phyloP scores from a whole-genome alignment of 2,797 vertebrate species.

The Dendrocincla tyrannina region DNA sequence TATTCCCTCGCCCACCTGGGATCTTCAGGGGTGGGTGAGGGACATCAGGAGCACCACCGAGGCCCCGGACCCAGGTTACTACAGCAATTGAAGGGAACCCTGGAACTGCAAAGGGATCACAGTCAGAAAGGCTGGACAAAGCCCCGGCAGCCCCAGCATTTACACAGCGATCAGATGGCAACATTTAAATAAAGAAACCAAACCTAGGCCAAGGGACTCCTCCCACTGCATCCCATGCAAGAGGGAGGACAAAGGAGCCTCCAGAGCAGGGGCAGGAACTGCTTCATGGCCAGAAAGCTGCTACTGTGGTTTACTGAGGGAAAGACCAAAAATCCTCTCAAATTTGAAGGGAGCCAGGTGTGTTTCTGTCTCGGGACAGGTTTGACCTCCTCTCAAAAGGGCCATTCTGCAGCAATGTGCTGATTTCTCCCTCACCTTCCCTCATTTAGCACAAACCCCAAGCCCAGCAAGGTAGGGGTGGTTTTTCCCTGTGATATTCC shows the following conservation, averaged over 20 bases:
- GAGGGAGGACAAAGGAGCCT: not conserved
- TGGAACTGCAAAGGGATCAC: conserved; percentile 71
- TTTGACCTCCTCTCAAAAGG: not conserved
- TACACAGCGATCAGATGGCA: rapidly evolving
- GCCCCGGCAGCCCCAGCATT: not conserved
- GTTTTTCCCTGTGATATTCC: rapidly evolving
- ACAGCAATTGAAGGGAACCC: conserved; percentile 88
- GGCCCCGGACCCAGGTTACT: conserved; percentile 99
- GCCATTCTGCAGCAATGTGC: not conserved
- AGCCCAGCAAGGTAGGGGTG: not conserved
- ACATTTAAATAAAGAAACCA: not conserved
- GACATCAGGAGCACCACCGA: conserved; percentile 99
- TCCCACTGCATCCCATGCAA: not conserved
- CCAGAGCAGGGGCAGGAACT: not conserved
- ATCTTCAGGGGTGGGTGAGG: conserved; percentile 99
- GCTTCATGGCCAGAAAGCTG: not conserved
- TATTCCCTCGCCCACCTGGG: conserved; percentile 99
- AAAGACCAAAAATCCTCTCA: not conserved
- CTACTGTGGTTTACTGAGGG: not conserved
- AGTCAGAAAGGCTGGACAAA: not conserved
- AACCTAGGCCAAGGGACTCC: not conserved
- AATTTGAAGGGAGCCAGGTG: not conserved
- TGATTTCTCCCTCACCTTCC: not conserved
- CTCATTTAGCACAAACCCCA: not conserved
- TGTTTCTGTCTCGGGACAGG: not conserved